phyloP scores from a whole-genome alignment of 2,113 vertebrate genomes.

The Himantopus leucocephalus region DNA sequence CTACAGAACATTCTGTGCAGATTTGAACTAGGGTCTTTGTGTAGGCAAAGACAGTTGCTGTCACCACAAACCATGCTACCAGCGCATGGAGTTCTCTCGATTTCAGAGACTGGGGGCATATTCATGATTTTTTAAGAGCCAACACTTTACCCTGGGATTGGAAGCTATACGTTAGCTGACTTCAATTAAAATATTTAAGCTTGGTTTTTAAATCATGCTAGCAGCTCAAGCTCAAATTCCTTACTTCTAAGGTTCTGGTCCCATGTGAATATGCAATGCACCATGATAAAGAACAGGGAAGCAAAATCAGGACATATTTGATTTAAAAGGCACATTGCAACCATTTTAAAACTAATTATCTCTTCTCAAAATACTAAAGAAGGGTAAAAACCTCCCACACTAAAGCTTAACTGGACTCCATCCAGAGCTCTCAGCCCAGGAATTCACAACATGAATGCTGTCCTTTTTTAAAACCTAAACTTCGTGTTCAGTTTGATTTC shows the following conservation, averaged over 20 bases:
- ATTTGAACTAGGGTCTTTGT: background rate
- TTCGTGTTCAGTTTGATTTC: background rate
- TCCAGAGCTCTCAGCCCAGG: background rate
- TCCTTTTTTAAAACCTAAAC: background rate
- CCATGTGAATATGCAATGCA: background rate
- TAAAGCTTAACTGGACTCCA: background rate
- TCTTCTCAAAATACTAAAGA: background rate
- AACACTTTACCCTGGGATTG: background rate
- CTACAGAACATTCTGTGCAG: background rate
- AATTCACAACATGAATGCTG: background rate
- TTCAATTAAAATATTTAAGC: conserved; percentile 7
- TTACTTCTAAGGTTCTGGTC: background rate
- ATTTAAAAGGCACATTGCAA: background rate
- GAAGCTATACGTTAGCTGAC: background rate
- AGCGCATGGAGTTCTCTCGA: fast-evolving
- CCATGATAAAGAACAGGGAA: conserved; percentile 10
- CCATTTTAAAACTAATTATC: conserved; percentile 8
- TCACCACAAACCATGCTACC: background rate
- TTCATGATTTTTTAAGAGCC: background rate
- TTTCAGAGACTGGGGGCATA: background rate
- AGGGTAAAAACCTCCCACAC: background rate
- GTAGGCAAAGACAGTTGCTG: background rate
- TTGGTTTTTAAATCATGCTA: background rate
- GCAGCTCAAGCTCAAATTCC: background rate
- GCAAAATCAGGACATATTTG: conserved; percentile 22